These are phyloP conservation scores for Nephrotoma guestfalica DNA, from an alignment of 2,888 invertebrate species.

Conservation along the genomic window DNA sequence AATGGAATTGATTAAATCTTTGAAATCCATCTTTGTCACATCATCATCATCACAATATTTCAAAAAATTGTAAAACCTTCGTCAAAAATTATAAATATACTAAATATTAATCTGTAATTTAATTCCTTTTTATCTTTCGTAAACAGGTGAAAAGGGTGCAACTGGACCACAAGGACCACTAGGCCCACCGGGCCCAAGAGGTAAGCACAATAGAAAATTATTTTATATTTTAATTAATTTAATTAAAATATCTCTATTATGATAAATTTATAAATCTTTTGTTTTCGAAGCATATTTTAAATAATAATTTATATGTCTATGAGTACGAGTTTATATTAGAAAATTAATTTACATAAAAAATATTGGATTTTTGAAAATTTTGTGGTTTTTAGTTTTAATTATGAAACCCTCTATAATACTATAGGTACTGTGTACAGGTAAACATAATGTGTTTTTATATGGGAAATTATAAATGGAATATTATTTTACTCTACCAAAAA, in stretches of 20 bases:
- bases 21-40: not conserved
- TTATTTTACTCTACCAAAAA: not conserved
- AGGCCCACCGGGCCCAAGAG: conserved; percentile 57
- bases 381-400: not conserved
- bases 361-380: not conserved
- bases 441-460: not conserved
- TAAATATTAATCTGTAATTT: not conserved
- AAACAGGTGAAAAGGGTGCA: conserved; percentile 38
- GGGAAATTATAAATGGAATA: too few species aligned
- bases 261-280: not conserved
- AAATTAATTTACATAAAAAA: not conserved
- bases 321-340: not conserved
- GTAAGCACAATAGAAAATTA: conserved; percentile 26
- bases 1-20: not conserved
- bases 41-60: not conserved
- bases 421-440: not conserved
- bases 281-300: not conserved
- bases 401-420: not conserved
- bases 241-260: not conserved
- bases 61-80: not conserved
- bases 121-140: conserved; percentile 9
- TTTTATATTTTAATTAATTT: not conserved
- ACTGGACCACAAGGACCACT: conserved; percentile 51
- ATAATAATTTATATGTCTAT: not conserved
- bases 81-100: not conserved